Evolutionary conservation across 1,140 invertebrate genomes (phyloP).

Genomic region (Galleria mellonella): DNA sequence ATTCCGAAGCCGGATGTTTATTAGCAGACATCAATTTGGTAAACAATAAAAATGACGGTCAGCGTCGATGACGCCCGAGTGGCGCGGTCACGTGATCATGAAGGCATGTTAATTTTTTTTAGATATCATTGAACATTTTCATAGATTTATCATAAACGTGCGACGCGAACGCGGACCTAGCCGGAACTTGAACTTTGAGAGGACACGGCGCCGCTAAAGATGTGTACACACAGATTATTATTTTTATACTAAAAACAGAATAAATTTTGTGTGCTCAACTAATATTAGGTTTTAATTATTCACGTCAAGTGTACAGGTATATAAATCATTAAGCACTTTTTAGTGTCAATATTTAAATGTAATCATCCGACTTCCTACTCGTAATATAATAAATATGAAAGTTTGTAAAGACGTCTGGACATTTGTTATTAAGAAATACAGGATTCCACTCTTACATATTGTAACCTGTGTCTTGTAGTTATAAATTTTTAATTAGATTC

Average conservation of each 20-base stretch:
- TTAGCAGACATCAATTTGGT: slow-evolving; percentile 1
- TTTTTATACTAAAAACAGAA: background rate
- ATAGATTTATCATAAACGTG: slow-evolving; percentile 16
- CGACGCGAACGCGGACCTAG: slow-evolving; percentile 4
- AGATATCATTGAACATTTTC: slow-evolving; percentile 10
- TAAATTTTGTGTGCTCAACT: background rate
- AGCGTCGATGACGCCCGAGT: background rate
- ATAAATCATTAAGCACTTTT: too few relatives aligned
- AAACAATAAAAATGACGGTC: slow-evolving; percentile 7
- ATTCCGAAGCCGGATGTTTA: slow-evolving; percentile 11
- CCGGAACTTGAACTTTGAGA: slow-evolving; percentile 14
- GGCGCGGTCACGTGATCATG: too few relatives aligned
- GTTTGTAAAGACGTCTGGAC: too few relatives aligned
- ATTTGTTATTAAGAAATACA: too few relatives aligned
- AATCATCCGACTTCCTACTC: too few relatives aligned
- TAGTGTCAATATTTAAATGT: too few relatives aligned
- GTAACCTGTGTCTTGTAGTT: too few relatives aligned
- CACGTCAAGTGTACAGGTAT: too few relatives aligned
- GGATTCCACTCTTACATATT: too few relatives aligned
- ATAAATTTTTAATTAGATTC: too few relatives aligned
- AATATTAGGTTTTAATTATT: too few relatives aligned
- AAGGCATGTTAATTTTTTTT: background rate
- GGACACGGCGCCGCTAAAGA: slow-evolving; percentile 4
- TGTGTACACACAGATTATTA: slow-evolving; percentile 6
- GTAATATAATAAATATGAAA: too few relatives aligned